phyloP scores from a whole-genome alignment of 1,140 invertebrate genomes.

The Tenebrio molitor region DNA sequence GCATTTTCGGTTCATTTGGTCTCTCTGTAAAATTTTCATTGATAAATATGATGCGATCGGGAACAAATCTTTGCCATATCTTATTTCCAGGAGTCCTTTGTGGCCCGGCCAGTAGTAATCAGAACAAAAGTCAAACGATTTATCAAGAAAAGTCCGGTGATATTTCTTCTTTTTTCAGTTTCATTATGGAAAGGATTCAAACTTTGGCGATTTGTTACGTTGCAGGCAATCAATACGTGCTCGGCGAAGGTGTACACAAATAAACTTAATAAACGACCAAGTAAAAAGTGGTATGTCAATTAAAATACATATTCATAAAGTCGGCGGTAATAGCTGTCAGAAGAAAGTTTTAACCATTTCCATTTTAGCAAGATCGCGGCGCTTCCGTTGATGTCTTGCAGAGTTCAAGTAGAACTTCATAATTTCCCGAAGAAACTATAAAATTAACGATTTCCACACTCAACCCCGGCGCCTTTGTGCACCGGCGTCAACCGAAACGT shows the following conservation, averaged over 20 bases:
- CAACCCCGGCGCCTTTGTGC: background rate
- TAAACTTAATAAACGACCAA: conserved; percentile 37
- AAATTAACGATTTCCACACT: conserved; percentile 42
- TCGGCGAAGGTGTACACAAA: conserved; percentile 9
- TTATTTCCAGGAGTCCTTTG: conserved; percentile 54
- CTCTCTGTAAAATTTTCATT: conserved; percentile 52
- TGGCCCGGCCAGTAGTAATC: conserved; percentile 51
- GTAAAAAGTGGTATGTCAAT: conserved; percentile 36
- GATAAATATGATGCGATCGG: conserved; percentile 54
- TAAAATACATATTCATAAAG: conserved; percentile 49
- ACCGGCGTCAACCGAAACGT: background rate
- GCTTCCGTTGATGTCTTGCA: conserved; percentile 6
- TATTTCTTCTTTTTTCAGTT: conserved; percentile 54
- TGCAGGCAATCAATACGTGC: background rate
- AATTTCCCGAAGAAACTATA: conserved; percentile 41
- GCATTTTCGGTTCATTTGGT: conserved; percentile 25
- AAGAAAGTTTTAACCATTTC: conserved; percentile 44
- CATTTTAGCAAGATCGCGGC: conserved; percentile 14
- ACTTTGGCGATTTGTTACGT: conserved; percentile 32
- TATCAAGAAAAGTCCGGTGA: conserved; percentile 52
- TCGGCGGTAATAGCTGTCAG: conserved; percentile 46
- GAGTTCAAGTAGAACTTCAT: conserved; percentile 14
- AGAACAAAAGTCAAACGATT: conserved; percentile 56
- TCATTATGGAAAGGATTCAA: conserved; percentile 46
- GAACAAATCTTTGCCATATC: conserved; percentile 55